Conservation (phyloP, 2,113 vertebrate genomes). For the Macrotis lagotis region DNA sequence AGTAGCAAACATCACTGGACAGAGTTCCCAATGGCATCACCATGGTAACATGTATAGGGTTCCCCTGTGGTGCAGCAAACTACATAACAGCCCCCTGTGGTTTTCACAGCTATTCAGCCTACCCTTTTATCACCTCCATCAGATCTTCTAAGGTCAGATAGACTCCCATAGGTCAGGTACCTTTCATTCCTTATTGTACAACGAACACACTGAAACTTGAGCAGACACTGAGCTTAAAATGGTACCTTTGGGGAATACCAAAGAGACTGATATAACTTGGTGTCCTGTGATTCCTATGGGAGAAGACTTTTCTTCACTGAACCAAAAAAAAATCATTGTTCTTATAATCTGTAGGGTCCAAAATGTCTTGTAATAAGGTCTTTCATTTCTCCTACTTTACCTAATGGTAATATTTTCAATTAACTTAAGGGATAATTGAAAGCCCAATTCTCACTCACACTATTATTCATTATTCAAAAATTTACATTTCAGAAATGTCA, state of each 20-base stretch:
- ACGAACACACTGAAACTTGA: not conserved
- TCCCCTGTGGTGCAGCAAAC: not conserved
- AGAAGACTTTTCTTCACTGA: not conserved
- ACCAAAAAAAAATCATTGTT: not conserved
- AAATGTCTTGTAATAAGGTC: not conserved
- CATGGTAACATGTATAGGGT: not conserved
- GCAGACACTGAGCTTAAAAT: not conserved
- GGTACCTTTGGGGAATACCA: not conserved
- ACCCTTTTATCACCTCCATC: not conserved
- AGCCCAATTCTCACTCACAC: not conserved
- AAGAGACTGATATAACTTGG: not conserved
- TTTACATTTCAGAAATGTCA: not conserved
- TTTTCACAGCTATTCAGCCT: not conserved
- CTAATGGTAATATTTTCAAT: not conserved
- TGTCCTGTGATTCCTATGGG: not conserved
- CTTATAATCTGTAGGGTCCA: not conserved
- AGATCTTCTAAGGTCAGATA: not conserved
- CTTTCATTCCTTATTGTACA: not conserved
- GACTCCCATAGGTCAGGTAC: not conserved
- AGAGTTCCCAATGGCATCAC: not conserved
- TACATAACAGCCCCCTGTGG: not conserved
- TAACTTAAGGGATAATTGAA: not conserved
- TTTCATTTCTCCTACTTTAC: not conserved
- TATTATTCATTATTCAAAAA: not conserved
- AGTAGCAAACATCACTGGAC: not conserved